These are phyloP conservation scores for Rhabdornis inornatus DNA, from an alignment of 2,113 vertebrate genomes.

Conservation along the genomic window DNA sequence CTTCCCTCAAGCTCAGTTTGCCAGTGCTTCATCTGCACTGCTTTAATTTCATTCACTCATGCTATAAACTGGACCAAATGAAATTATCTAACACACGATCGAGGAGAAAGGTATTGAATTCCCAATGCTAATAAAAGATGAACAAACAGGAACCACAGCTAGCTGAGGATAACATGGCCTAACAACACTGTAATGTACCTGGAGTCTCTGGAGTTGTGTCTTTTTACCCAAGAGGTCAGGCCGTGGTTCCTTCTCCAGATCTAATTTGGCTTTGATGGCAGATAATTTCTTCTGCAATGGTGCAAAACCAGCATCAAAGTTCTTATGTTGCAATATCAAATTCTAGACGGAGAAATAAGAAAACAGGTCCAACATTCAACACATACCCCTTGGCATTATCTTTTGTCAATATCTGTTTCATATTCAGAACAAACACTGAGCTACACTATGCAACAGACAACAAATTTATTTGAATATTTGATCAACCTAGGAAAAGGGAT, in stretches of 20 bases:
- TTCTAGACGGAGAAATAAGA: conserved; percentile 66
- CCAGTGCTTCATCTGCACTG: not conserved
- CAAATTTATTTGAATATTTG: not conserved
- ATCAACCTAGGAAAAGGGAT: not conserved
- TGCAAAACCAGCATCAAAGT: conserved; percentile 77
- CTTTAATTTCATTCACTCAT: not conserved
- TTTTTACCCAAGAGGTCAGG: conserved; percentile 85
- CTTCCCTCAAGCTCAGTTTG: not conserved
- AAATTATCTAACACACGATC: not conserved
- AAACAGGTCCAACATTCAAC: not conserved
- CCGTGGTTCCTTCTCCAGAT: conserved; percentile 67
- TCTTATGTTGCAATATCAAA: conserved; percentile 77
- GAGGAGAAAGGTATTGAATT: not conserved
- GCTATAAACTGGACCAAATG: not conserved
- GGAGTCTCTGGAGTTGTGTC: conserved; percentile 81
- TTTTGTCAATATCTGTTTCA: not conserved
- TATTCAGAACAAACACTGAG: not conserved
- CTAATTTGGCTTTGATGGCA: conserved; percentile 67
- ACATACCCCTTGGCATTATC: not conserved
- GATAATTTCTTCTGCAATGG: conserved; percentile 72
- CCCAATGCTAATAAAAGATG: not conserved
- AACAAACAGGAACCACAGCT: not conserved
- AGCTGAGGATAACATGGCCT: not conserved
- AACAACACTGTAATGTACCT: conserved; percentile 68
- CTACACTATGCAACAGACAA: not conserved